Base-by-base conservation (phyloP, 2,888 invertebrate genomes). In the Trichogramma dendrolimi region DNA sequence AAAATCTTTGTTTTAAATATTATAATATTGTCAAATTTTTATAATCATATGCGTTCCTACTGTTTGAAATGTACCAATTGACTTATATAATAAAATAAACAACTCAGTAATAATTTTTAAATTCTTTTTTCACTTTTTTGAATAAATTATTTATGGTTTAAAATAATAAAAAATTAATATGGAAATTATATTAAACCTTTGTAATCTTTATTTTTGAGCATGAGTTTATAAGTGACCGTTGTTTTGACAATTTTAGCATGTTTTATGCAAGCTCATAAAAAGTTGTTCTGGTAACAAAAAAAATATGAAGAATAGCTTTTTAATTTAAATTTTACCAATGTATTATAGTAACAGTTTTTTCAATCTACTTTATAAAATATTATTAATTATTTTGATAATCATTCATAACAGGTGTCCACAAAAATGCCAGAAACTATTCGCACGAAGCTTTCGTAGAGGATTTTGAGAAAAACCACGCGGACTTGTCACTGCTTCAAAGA, bases 401-500 rank as follows among this genome's bases (percentile, higher is more conserved):
- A 42, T 54, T 54, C 10, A 46, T 58, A 51, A 4, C n/a, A 27
- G 27, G 27, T 27, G 27, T 27, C 27, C 27, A 27, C 27, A 50
- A 64, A 44, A 51, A 66, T 27, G 64, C 69, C 55, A 69, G 72
- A 58, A 60, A 71, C 58, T 73, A 66, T 49, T 71, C 71, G 67
- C 72, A 64, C 53, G 80, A 80, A 67, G 76, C 74, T 59, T 91
- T 88, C 72, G 80, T 83, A 58, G 82, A 84, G 67, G 87, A 89
- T 73, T 86, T 86, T 75, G 73, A 83, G 53, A 79, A 80, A 65
- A 83, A 87, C 71, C 87, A 86, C 71, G 87, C 91, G 60, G 80
- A 84, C 57, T 85, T 86, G 40, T 87, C 83, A 63, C 66, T 77
- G 53, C 84, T 95, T 69, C 97, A 99, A 82, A 91, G 85, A 77